Evolutionary conservation across 2,797 vertebrate species (phyloP), one percentile per base, ranked within the genome.

Genomic region (Geotrypetes seraphini): DNA sequence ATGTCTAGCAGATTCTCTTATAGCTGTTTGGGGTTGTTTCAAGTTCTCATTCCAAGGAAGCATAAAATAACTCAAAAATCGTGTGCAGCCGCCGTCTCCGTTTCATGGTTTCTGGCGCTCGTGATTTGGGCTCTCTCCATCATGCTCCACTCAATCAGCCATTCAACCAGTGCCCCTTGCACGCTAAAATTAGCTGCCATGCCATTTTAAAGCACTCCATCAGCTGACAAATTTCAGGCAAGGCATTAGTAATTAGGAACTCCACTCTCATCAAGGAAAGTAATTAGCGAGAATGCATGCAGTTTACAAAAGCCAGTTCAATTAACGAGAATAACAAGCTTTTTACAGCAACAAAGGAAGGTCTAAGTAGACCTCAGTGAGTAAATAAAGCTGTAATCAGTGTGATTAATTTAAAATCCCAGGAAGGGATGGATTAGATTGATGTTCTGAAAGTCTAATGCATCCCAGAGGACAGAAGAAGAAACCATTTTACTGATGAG

Each of bases 371-470:
- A 75, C 70, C 68, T 56, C 50, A 51, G 69, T 61, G 60, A 69
- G 66, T 86, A 79, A 81, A 83, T 82, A 85, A 81, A 74, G 69
- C 57, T 64, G 55, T 64, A 77, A 78, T 81, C 65, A 72, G 56
- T 29, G 52, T 71, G 73, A 87, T 80, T 78, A 71, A 81, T 78
- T 78, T 62, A 47, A 61, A 60, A 47, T 66, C 65, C 67, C 17
- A 25, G 52, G 50, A 72, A 79, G 51, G 66, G 56, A 68, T 50
- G 61, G 46, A 50, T 60, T 43, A 48, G 50, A 63, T 66, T 76
- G 66, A 69, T 69, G 60, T 39, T 64, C 62, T 31, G 46, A 50
- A 73, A 44, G 51, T 40, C 37, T 67, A 41, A 62, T 41, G 37
- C 33, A 56, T 64, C 42, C 44, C 54, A 1, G 12, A 54, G 63